Evolutionary conservation across 2,888 invertebrate genomes (phyloP).

Genomic region (Polylopha cassiicola): DNA sequence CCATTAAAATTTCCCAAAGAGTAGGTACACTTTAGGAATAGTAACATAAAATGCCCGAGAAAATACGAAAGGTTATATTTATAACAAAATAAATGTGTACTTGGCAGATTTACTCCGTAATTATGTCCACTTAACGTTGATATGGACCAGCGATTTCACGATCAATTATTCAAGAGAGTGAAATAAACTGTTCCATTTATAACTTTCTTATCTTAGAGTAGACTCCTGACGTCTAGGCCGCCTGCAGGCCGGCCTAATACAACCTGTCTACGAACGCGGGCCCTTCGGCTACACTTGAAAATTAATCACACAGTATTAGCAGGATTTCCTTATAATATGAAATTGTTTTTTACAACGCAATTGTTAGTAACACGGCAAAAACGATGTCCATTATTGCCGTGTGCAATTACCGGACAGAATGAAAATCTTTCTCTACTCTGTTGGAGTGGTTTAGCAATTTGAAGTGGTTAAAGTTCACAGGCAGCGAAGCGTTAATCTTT

Average conservation of each 20-base stretch:
- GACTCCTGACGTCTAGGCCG: constrained; percentile 31
- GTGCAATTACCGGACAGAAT: constrained; percentile 1
- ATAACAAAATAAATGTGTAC: constrained; percentile 1
- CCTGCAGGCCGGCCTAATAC: constrained; percentile 38
- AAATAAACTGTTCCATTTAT: constrained; percentile 45
- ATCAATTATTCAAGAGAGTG: constrained; percentile 34
- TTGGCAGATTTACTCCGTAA: constrained; percentile 13
- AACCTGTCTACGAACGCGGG: constrained; percentile 29
- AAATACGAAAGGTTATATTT: no score
- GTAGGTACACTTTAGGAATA: no score
- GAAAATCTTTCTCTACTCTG: background rate
- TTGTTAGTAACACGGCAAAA: background rate
- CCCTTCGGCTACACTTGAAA: constrained; percentile 5
- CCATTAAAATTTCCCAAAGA: no score
- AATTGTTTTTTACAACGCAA: constrained; percentile 20
- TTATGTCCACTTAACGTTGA: constrained; percentile 20
- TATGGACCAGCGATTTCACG: constrained; percentile 22
- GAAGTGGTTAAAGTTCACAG: no score
- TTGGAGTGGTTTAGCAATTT: background rate
- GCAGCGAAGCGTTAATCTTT: no score
- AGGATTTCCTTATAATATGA: constrained; percentile 41
- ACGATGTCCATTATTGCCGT: no score
- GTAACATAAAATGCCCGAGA: no score
- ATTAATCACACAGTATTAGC: constrained; percentile 50
- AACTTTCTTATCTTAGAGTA: constrained; percentile 36